Percentiles rank a stretch among this genome's conserved stretches.
These are phyloP conservation scores for Cyclura pinguis DNA, from an alignment of 2,797 vertebrate genomes.

Conservation along the genomic window DNA sequence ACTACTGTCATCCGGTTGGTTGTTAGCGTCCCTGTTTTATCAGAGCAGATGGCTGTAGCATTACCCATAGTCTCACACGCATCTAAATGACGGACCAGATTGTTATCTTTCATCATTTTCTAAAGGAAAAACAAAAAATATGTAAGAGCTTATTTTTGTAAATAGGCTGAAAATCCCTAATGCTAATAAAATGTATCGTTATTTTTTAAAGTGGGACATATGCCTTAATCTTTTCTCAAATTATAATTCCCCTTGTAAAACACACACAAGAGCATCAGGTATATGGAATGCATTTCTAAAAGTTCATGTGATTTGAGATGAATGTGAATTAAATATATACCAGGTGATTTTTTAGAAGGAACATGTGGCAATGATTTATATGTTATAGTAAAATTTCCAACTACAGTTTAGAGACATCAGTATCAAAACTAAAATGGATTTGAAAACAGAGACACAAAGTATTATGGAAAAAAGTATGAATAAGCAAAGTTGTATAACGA, in stretches of 20 bases:
- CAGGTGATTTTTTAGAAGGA: not conserved
- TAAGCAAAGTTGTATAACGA: not conserved
- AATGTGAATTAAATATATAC: not conserved
- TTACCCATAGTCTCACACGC: constrained; percentile 99
- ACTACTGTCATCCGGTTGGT: constrained; percentile 98
- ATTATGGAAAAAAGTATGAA: not conserved
- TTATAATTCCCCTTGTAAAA: constrained; percentile 9
- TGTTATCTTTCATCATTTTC: constrained; percentile 99
- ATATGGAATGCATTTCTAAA: not conserved
- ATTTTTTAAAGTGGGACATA: not conserved
- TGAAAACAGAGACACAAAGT: not conserved
- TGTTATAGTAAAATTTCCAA: not conserved
- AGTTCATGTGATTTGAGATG: not conserved
- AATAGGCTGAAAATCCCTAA: not conserved
- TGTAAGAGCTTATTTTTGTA: not conserved
- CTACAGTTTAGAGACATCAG: not conserved
- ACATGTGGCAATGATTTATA: not conserved
- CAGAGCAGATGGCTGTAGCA: constrained; percentile 97
- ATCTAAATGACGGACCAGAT: constrained; percentile 96
- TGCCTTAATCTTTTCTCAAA: not conserved
- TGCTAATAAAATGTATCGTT: not conserved
- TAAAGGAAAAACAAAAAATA: constrained; percentile 71
- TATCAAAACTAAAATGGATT: not conserved
- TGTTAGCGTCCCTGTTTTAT: constrained; percentile 97
- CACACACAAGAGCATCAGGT: not conserved